Base-by-base conservation (phyloP, 2,888 invertebrate species). In the Nymphalis c-album region DNA sequence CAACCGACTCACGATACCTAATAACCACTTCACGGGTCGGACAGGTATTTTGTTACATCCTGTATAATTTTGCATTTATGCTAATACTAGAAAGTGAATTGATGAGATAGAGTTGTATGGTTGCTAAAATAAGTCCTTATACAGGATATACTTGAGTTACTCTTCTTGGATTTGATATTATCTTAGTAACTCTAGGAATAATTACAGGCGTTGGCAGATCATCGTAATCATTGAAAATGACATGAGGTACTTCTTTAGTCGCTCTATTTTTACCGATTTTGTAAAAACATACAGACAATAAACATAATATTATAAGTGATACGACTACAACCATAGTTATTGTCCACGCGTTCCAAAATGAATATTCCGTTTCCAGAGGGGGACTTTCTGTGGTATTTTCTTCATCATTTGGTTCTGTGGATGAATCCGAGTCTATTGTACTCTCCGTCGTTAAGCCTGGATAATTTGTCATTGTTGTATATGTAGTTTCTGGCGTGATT, bases 271-370 rank as follows among this genome's bases (percentile, higher is more conserved):
- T 79, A 10, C 85, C 85, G 26, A 81, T 57, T 48, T 77, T 73
- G 70, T 79, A 85, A 35, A 76, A 81, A 18, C 70, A 55, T 40
- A 72, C 67, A 20, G 69, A 55, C 74, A 6, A 82, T 40, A 53
- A 80, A 4, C 72, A 60, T 35, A 83, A 45, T 8, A 77, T 46
- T 55, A 80, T 64, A 0, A 80, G 22, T 8, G 72, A 65, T 40
- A 78, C 31, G 40, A 76, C 47, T 26, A 71, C 65, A 10, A 79
- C 77, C 72, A 80, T 74, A 8, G 75, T 18, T 46, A 83, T 83
- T 6, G 79, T 80, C 7, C 76, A 69, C 5, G 77, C 66, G 62
- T 76, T 83, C 83, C 84, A 84, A 71, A 83, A 81, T 20, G 70
- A 50, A 53, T 57, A 55, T 22, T 67, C 48, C 45, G 10, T 17